Evolutionary conservation across 2,888 invertebrate genomes (phyloP).

Genomic region (Philaethria dido): DNA sequence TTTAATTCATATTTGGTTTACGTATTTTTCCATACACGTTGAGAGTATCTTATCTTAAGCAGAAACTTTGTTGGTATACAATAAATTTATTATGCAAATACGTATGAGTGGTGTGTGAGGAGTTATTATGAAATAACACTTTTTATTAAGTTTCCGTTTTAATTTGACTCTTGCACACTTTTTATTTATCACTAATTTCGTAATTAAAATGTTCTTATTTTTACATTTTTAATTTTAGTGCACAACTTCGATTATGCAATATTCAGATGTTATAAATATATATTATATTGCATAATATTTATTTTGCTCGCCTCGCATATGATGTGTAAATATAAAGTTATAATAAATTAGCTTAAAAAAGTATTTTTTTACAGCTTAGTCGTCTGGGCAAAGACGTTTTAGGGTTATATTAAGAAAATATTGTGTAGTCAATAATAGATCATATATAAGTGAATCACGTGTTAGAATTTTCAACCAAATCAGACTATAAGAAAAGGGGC

Average conservation of each 20-base stretch:
- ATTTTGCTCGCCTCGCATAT: no score
- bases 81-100: slow-evolving; percentile 18
- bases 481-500: no score
- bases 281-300: no score
- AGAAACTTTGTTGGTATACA: slow-evolving; percentile 20
- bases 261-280: not conserved
- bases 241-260: not conserved
- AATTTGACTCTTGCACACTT: not conserved
- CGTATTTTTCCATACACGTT: slow-evolving; percentile 24
- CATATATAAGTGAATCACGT: no score
- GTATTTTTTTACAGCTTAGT: no score
- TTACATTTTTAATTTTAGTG: not conserved
- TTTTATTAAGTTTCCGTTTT: not conserved
- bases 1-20: slow-evolving; percentile 11
- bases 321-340: no score
- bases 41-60: slow-evolving; percentile 28
- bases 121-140: not conserved
- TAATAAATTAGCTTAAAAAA: no score
- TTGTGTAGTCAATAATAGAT: no score
- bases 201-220: not conserved
- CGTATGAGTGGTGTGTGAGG: not conserved
- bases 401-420: no score
- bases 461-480: no score
- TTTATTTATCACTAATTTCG: not conserved
- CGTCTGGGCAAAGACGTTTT: no score